phyloP scores from a whole-genome alignment of 2,113 vertebrate genomes.

The Anser cygnoides region DNA sequence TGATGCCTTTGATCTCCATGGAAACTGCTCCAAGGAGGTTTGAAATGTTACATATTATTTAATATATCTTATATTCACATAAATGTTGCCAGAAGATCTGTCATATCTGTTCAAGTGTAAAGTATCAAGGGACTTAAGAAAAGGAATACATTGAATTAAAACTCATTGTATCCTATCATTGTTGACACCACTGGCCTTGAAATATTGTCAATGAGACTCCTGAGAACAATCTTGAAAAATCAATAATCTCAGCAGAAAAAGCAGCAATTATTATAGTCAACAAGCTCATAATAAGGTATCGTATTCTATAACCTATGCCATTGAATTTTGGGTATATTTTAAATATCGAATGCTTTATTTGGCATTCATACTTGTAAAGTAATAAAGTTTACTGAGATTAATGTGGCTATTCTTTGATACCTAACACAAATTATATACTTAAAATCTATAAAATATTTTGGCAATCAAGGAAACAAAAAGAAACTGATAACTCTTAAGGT shows the following conservation, averaged over 20 bases:
- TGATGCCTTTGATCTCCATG: constrained; percentile 65
- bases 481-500: not conserved
- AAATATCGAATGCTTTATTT: not conserved
- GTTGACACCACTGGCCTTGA: constrained; percentile 45
- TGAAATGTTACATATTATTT: constrained; percentile 75
- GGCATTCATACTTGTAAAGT: not conserved
- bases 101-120: constrained; percentile 69
- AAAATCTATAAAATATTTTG: not conserved
- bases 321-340: not conserved
- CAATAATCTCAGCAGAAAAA: constrained; percentile 44
- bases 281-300: constrained; percentile 4
- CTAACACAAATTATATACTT: not conserved
- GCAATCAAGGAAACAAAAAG: not conserved
- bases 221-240: constrained; percentile 32
- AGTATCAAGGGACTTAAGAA: constrained; percentile 59
- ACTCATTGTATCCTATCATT: constrained; percentile 51
- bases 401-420: not conserved
- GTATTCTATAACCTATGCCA: not conserved
- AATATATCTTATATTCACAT: constrained; percentile 71
- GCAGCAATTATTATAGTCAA: constrained; percentile 32
- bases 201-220: constrained; percentile 42
- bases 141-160: constrained; percentile 70
- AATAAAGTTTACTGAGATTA: not conserved
- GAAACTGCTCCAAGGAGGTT: constrained; percentile 70
- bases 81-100: constrained; percentile 74